These are phyloP conservation scores for Drosophila atripex DNA, from an alignment of 2,888 invertebrate species.

Conservation along the genomic window DNA sequence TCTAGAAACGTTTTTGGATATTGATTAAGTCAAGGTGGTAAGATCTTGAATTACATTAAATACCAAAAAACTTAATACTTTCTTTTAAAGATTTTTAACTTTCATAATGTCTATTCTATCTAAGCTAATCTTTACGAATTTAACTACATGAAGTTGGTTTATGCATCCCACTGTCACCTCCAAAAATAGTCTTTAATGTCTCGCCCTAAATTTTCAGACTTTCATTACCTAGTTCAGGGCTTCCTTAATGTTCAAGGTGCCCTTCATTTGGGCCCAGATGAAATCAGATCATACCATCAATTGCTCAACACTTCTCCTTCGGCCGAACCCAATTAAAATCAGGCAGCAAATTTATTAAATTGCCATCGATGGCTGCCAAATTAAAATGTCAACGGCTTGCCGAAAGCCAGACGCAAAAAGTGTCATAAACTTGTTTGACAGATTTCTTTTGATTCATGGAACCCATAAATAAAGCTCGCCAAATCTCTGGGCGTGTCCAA, in stretches of 20 bases:
- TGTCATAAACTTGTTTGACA: conserved; percentile 76
- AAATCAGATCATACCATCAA: conserved; percentile 49
- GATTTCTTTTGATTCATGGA: conserved; percentile 73
- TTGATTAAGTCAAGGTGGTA: background rate
- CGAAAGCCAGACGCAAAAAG: conserved; percentile 51
- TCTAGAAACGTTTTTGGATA: background rate
- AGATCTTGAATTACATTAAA: conserved; percentile 2
- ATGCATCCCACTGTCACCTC: too few relatives aligned
- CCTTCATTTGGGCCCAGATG: conserved; percentile 32
- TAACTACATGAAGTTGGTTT: too few relatives aligned
- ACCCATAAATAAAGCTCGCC: conserved; percentile 64
- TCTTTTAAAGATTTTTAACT: background rate
- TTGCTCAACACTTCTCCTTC: conserved; percentile 56
- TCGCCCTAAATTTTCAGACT: background rate
- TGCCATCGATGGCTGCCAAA: conserved; percentile 76
- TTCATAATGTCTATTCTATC: background rate
- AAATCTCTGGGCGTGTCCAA: conserved; percentile 66
- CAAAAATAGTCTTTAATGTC: conserved; percentile 5
- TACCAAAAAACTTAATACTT: background rate
- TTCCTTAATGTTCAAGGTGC: conserved; percentile 47
- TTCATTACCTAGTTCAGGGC: conserved; percentile 50
- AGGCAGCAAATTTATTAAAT: conserved; percentile 66
- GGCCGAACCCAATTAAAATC: conserved; percentile 61
- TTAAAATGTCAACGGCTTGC: conserved; percentile 74
- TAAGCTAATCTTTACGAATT: background rate